These are phyloP conservation scores for Rhagophthalmus giganteus DNA, from an alignment of 2,888 invertebrate genomes.

Conservation along the genomic window DNA sequence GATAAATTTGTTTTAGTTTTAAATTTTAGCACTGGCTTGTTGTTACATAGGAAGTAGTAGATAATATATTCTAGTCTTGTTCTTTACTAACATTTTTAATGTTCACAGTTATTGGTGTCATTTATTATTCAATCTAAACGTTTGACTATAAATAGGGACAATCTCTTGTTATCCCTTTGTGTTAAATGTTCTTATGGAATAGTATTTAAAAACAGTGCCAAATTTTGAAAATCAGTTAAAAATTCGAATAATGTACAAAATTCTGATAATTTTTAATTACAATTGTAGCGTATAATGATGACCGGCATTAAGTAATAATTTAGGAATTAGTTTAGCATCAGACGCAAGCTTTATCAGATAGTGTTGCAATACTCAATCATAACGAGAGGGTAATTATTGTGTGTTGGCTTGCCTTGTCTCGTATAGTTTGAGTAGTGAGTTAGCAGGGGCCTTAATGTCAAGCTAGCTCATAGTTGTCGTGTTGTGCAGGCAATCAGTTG, in stretches of 20 bases:
- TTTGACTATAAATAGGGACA: slow-evolving; percentile 57
- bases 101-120: slow-evolving; percentile 45
- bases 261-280: slow-evolving; percentile 20
- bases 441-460: slow-evolving; percentile 56
- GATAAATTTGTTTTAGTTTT: slow-evolving; percentile 9
- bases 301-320: slow-evolving; percentile 10
- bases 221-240: slow-evolving; percentile 24
- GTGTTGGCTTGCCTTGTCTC: slow-evolving; percentile 32
- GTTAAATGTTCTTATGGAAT: slow-evolving; percentile 41
- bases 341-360: slow-evolving; percentile 41
- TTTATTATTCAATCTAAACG: slow-evolving; percentile 47
- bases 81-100: slow-evolving; percentile 43
- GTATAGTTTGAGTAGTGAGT: slow-evolving; percentile 45
- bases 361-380: slow-evolving; percentile 41
- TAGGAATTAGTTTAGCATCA: slow-evolving; percentile 26
- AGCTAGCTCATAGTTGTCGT: slow-evolving; percentile 55
- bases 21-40: slow-evolving; percentile 38
- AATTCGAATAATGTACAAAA: slow-evolving; percentile 47
- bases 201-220: slow-evolving; percentile 26
- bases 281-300: slow-evolving; percentile 21
- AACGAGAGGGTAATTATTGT: slow-evolving; percentile 38
- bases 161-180: slow-evolving; percentile 54
- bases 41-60: slow-evolving; percentile 38
- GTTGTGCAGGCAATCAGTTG: slow-evolving; percentile 56
- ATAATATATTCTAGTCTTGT: slow-evolving; percentile 38